Conservation (phyloP, 2,888 invertebrate genomes). For the Microctonus aethiopoides region DNA sequence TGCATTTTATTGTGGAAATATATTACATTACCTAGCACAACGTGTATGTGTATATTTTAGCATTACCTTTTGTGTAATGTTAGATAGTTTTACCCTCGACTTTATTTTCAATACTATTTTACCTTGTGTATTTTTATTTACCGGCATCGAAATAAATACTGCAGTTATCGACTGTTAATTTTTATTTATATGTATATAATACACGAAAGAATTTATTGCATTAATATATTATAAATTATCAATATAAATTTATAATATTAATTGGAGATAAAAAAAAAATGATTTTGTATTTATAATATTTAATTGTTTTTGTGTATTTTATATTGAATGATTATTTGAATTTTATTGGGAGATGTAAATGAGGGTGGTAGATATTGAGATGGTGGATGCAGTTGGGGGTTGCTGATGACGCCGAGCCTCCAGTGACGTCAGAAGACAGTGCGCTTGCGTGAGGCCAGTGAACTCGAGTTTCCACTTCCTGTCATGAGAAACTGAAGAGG, state of each 20-base stretch:
- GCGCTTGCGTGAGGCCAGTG: conserved; percentile 51
- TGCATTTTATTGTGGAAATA: not conserved
- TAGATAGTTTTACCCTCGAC: not conserved
- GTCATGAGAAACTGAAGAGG: not conserved
- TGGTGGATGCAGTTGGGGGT: conserved; percentile 10
- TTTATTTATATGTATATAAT: conserved; percentile 15
- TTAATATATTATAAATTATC: not conserved
- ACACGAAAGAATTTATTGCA: not conserved
- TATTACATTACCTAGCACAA: not conserved
- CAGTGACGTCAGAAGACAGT: conserved; percentile 52
- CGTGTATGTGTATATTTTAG: not conserved
- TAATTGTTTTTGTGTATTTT: no score
- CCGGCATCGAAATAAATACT: conserved; percentile 29
- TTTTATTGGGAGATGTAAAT: not conserved
- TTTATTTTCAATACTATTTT: conserved; percentile 23
- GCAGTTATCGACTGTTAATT: conserved; percentile 26
- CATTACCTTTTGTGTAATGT: not conserved
- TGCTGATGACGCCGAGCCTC: conserved; percentile 48
- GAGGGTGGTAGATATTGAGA: not conserved
- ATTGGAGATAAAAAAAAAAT: not conserved
- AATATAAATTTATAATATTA: not conserved
- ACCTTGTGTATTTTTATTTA: conserved; percentile 26
- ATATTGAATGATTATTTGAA: no score
- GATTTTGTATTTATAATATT: not conserved
- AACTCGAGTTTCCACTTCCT: conserved; percentile 42